Evolutionary conservation across 1,140 invertebrate genomes (phyloP).

Genomic region (Zaprionus davidi): DNA sequence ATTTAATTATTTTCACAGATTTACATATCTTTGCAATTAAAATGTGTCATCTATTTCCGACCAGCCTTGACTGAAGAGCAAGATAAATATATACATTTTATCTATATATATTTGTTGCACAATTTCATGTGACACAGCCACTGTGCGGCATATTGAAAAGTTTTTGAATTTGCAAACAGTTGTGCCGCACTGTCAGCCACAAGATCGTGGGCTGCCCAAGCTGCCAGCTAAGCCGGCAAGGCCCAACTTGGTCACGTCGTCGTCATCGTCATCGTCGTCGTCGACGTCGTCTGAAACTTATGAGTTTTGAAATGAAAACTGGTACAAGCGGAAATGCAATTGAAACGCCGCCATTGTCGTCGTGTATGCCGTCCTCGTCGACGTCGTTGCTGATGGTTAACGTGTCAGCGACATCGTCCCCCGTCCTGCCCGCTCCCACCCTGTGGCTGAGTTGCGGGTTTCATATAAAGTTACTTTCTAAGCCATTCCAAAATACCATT

Average conservation of each 20-base stretch:
- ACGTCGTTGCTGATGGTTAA: conserved; percentile 49
- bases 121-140: conserved; percentile 11
- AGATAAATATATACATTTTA: not conserved
- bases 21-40: conserved; percentile 5
- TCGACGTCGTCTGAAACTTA: conserved; percentile 75
- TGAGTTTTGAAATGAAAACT: conserved; percentile 83
- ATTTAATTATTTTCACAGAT: conserved; percentile 19
- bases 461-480: conserved; percentile 74
- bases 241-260: conserved; percentile 71
- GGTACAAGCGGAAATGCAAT: conserved; percentile 82
- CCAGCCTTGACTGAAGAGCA: not conserved
- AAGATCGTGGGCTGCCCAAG: conserved; percentile 49
- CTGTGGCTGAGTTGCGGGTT: conserved; percentile 33
- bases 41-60: not conserved
- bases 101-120: not conserved
- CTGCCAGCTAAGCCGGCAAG: conserved; percentile 38
- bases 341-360: conserved; percentile 80
- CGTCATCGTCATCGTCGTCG: conserved; percentile 23
- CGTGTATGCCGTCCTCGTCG: conserved; percentile 37
- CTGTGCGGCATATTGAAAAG: conserved; percentile 75
- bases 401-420: conserved; percentile 25
- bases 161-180: conserved; percentile 80
- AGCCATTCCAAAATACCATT: conserved; percentile 80
- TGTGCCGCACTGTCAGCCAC: conserved; percentile 70
- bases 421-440: not conserved